A percentile compares a stretch with the other conserved stretches of the same genome.
Conservation (phyloP, 2,888 invertebrate species). For the Steinernema hermaphroditum region DNA sequence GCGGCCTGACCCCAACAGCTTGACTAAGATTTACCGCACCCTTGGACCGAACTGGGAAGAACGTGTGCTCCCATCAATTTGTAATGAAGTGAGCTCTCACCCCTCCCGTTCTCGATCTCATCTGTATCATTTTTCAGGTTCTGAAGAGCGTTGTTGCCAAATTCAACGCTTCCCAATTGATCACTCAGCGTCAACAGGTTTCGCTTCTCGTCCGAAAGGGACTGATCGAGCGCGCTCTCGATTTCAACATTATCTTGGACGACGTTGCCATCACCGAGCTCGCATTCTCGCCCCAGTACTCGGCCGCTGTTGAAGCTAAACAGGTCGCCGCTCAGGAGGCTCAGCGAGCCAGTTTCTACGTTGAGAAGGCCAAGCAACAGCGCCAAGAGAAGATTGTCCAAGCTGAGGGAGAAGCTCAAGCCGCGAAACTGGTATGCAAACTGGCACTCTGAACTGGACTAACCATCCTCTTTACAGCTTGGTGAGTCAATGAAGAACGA, state of each 20-base stretch:
- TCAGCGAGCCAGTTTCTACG: conserved; percentile 94
- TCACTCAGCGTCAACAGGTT: conserved; percentile 92
- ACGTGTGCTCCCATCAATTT: conserved; percentile 93
- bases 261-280: conserved; percentile 98
- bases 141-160: conserved; percentile 98
- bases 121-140: conserved; percentile 70
- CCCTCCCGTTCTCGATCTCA: too few relatives aligned
- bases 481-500: conserved; percentile 76
- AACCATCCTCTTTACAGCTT: too few relatives aligned
- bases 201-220: conserved; percentile 64
- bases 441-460: too few relatives aligned
- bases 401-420: conserved; percentile 98
- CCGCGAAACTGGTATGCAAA: conserved; percentile 86
- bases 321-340: conserved; percentile 97
- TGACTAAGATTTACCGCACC: conserved; percentile 85
- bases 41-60: conserved; percentile 96
- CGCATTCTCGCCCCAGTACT: conserved; percentile 97
- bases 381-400: conserved; percentile 98
- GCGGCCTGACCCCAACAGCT: conserved; percentile 80
- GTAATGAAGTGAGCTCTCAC: conserved; percentile 80
- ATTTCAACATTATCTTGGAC: conserved; percentile 96
- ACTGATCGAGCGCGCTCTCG: conserved; percentile 85
- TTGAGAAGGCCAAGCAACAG: conserved; percentile 95
- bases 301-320: conserved; percentile 93
- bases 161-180: conserved; percentile 98